Percentiles rank a stretch among this genome's conserved stretches.
Conservation (phyloP, 2,888 invertebrate genomes). For the Allolobophora icterica region DNA sequence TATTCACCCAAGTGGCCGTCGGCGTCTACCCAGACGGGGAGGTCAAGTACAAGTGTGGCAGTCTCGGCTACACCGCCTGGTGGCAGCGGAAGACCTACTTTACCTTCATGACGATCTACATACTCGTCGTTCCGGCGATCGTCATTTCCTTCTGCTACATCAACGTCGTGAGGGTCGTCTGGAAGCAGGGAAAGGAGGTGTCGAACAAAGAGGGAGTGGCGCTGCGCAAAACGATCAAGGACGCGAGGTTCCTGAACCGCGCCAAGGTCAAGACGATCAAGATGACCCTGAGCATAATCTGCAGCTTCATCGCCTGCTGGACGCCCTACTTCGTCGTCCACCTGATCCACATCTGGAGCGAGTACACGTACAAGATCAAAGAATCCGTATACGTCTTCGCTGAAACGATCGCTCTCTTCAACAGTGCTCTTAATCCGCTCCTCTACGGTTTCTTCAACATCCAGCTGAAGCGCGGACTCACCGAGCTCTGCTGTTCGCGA, state of each 20-base stretch:
- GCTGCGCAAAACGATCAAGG: conserved; percentile 51
- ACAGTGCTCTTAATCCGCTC: conserved; percentile 66
- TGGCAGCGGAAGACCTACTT: conserved; percentile 67
- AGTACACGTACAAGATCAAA: conserved; percentile 61
- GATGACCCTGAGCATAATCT: conserved; percentile 66
- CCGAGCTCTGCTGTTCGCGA: conserved; percentile 46
- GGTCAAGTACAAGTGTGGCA: conserved; percentile 59
- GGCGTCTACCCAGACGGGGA: conserved; percentile 58
- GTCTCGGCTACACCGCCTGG: conserved; percentile 64
- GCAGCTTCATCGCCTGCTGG: conserved; percentile 66
- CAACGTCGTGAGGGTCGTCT: conserved; percentile 64
- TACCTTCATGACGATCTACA: conserved; percentile 65
- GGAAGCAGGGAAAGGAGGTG: conserved; percentile 54
- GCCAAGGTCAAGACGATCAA: conserved; percentile 67
- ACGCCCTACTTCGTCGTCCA: conserved; percentile 67
- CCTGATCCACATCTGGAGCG: conserved; percentile 64
- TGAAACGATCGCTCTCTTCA: conserved; percentile 62
- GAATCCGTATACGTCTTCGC: conserved; percentile 62
- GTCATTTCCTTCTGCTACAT: conserved; percentile 66
- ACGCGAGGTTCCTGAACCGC: conserved; percentile 62
- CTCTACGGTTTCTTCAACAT: conserved; percentile 66
- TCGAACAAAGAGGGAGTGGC: neutral
- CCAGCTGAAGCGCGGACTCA: conserved; percentile 59
- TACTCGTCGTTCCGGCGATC: conserved; percentile 64
- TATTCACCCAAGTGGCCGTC: conserved; percentile 39